phyloP scores from a whole-genome alignment of 2,797 vertebrate species.

The Trichosurus vulpecula region DNA sequence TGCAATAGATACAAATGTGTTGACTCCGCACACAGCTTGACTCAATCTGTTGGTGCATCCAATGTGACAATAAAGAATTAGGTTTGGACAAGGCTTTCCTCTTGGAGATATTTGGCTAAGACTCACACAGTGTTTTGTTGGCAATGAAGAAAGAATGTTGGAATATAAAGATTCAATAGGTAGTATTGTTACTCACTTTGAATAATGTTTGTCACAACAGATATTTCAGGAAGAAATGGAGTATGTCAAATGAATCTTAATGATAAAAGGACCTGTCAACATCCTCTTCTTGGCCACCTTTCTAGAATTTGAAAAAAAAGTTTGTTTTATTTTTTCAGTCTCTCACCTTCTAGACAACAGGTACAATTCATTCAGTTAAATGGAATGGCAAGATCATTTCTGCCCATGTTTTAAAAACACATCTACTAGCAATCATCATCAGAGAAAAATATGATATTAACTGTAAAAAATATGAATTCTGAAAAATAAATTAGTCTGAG shows the following conservation, averaged over 20 bases:
- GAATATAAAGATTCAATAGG: background rate
- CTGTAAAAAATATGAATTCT: background rate
- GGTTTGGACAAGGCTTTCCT: background rate
- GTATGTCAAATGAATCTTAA: background rate
- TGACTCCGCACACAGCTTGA: background rate
- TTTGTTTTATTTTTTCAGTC: background rate
- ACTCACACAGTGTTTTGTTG: background rate
- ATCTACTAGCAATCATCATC: background rate
- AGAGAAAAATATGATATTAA: background rate
- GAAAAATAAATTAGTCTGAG: background rate
- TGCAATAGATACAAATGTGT: background rate
- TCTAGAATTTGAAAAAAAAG: background rate
- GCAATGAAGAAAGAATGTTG: background rate
- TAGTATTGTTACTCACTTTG: background rate
- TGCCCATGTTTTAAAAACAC: background rate
- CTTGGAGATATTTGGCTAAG: background rate
- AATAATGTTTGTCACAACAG: background rate
- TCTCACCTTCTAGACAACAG: background rate
- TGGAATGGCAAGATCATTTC: background rate
- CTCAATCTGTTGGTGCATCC: background rate
- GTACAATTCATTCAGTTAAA: background rate
- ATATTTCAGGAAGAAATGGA: background rate
- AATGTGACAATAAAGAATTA: background rate
- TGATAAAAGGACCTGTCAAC: background rate
- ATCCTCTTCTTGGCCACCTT: background rate